These are phyloP conservation scores for Nematostella vectensis DNA, from an alignment of 92 coral and sea anemone genomes.

Conservation along the genomic window DNA sequence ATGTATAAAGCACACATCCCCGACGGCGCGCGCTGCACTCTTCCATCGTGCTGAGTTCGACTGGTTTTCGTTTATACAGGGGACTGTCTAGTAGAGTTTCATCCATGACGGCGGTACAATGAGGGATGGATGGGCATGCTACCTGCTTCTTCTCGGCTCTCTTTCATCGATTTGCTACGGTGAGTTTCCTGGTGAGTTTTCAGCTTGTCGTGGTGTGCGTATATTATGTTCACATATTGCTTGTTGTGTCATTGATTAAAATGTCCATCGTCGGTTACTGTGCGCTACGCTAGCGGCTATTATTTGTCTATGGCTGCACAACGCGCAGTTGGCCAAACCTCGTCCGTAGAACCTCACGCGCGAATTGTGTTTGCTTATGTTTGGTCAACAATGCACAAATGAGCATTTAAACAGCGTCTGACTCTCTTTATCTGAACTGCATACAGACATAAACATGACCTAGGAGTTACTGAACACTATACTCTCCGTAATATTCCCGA, in stretches of 20 bases:
- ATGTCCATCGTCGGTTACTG: conserved; percentile 15
- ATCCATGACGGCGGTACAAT: too few relatives aligned
- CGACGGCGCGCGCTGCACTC: too few relatives aligned
- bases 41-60: too few relatives aligned
- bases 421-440: conserved; percentile 29
- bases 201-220: too few relatives aligned
- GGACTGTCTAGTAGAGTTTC: too few relatives aligned
- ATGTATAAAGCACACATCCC: conserved; percentile 10
- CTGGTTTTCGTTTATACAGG: too few relatives aligned
- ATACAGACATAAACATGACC: conserved; percentile 31
- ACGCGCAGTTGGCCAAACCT: not conserved
- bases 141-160: conserved; percentile 1
- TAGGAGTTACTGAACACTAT: not conserved
- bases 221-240: conserved; percentile 2
- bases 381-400: conserved; percentile 24
- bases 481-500: not conserved
- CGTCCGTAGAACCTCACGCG: conserved; percentile 8
- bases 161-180: conserved; percentile 30
- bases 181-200: conserved; percentile 22
- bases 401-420: conserved; percentile 57
- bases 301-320: not conserved
- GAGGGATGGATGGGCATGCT: conserved; percentile 15
- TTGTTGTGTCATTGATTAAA: conserved; percentile 21
- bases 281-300: not conserved
- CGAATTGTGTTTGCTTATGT: conserved; percentile 19